These are phyloP conservation scores for Entosphenus tridentatus DNA, from an alignment of 2,113 vertebrate genomes.

Conservation along the genomic window DNA sequence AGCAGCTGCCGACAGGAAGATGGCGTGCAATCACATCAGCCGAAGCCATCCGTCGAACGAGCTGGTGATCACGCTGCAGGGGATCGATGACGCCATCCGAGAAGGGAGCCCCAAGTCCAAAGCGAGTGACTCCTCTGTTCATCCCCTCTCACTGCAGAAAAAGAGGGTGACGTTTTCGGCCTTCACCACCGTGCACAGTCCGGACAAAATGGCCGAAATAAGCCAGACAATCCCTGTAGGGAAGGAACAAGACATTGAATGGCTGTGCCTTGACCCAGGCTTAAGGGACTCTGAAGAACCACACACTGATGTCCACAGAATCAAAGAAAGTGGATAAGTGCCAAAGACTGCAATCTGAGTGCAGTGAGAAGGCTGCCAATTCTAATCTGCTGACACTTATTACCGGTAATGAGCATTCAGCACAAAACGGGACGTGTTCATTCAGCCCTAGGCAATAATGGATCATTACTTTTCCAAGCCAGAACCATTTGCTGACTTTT, in stretches of 20 bases:
- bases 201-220: constrained; percentile 15
- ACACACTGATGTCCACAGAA: constrained; percentile 35
- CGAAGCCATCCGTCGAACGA: background rate
- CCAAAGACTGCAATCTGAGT: no score
- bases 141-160: background rate
- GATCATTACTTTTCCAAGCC: no score
- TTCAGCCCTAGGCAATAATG: no score
- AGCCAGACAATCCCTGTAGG: constrained; percentile 18
- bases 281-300: constrained; percentile 33
- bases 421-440: no score
- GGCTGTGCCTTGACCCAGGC: constrained; percentile 46
- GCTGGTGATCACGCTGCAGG: background rate
- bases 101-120: background rate
- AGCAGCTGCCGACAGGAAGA: background rate
- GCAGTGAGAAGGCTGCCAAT: no score
- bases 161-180: background rate
- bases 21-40: constrained; percentile 7
- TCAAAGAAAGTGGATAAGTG: constrained; percentile 9
- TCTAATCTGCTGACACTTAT: no score
- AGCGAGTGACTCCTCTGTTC: background rate
- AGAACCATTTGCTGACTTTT: no score
- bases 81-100: background rate
- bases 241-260: constrained; percentile 35
- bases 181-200: background rate
- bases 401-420: no score